Percentiles rank a stretch among this genome's conserved stretches.
These are phyloP conservation scores for Spinus olivaceus DNA, from an alignment of 2,797 vertebrate genomes.

Conservation along the genomic window DNA sequence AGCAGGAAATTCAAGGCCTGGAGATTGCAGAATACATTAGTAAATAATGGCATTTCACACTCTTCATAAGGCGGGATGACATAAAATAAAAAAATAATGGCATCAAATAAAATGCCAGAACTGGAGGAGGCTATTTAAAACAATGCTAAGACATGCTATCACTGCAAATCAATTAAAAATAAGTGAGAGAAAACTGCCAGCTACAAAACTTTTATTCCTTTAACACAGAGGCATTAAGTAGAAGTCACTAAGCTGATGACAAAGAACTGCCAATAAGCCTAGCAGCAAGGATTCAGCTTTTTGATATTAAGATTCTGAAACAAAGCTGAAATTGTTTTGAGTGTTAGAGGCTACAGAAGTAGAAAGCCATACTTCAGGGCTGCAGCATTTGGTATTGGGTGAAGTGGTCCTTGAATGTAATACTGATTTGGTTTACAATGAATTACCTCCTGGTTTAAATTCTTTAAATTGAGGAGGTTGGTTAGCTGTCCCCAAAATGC, in stretches of 20 bases:
- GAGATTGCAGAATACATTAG: background rate
- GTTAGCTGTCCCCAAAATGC: background rate
- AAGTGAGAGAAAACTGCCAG: background rate
- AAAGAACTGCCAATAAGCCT: background rate
- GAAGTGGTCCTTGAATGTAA: background rate
- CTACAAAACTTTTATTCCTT: background rate
- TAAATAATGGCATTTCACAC: background rate
- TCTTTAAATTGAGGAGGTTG: background rate
- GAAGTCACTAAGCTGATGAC: background rate
- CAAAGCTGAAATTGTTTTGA: background rate
- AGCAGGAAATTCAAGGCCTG: background rate
- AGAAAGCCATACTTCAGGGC: background rate
- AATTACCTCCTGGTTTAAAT: background rate
- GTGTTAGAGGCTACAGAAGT: background rate
- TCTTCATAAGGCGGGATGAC: background rate
- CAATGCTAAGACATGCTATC: background rate
- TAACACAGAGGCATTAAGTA: background rate
- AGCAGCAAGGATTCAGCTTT: background rate
- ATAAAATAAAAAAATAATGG: background rate
- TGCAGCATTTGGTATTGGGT: background rate
- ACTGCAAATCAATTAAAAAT: background rate
- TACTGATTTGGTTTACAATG: background rate
- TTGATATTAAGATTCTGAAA: background rate
- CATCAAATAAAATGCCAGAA: background rate
- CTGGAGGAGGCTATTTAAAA: background rate